phyloP scores from a whole-genome alignment of 2,113 vertebrate species.

The Numenius arquata region DNA sequence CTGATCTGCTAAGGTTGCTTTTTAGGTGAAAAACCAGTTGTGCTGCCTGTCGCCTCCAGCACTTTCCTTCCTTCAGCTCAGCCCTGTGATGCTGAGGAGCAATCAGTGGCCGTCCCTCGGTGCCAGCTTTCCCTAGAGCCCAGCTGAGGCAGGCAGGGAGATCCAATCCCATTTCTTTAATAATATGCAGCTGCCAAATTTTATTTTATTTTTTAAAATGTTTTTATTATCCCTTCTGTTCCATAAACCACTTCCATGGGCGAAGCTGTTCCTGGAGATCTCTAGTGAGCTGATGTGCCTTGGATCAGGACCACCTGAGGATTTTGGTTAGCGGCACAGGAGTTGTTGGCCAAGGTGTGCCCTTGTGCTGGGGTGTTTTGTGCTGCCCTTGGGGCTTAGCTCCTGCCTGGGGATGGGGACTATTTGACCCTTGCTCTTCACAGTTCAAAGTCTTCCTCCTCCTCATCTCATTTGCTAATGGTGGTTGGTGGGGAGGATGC shows the following conservation, averaged over 20 bases:
- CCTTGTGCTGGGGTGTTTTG: not conserved
- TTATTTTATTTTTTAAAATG: not conserved
- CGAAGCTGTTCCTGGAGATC: not conserved
- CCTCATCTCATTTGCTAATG: not conserved
- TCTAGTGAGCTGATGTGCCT: not conserved
- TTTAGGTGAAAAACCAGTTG: not conserved
- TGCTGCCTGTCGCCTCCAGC: accelerated
- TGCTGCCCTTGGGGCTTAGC: not conserved
- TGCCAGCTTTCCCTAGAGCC: not conserved
- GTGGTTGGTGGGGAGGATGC: not conserved
- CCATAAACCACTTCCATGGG: not conserved
- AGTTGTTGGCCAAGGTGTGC: not conserved
- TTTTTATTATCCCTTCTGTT: not conserved
- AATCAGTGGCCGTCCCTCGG: accelerated
- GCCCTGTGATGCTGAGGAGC: accelerated
- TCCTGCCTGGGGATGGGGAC: not conserved
- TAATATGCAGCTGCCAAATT: not conserved
- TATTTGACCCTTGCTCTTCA: not conserved
- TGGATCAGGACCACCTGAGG: not conserved
- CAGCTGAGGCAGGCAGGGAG: not conserved
- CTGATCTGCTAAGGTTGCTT: not conserved
- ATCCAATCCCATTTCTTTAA: not conserved
- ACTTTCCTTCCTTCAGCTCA: not conserved
- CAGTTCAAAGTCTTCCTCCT: not conserved
- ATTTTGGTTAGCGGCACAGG: not conserved